phyloP scores from a whole-genome alignment of 2,888 invertebrate species.

The Lycocerus yunnanus region DNA sequence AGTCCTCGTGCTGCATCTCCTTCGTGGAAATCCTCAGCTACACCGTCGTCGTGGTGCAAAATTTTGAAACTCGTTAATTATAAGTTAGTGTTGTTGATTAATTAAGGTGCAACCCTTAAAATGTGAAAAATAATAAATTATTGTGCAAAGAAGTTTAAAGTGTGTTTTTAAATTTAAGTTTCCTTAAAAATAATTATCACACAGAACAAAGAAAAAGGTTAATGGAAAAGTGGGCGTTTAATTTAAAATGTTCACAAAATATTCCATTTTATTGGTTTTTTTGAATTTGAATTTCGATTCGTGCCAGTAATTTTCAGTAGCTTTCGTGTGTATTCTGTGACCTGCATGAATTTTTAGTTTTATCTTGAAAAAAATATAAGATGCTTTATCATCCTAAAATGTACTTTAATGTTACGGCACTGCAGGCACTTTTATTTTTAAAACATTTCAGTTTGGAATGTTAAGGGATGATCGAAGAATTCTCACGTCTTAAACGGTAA shows the following conservation, averaged over 20 bases:
- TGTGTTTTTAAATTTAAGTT: not conserved
- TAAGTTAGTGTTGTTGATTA: not conserved
- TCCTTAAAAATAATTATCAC: not conserved
- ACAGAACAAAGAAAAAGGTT: not conserved
- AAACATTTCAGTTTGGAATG: not conserved
- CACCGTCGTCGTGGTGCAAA: constrained; percentile 8
- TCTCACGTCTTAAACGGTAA: not conserved
- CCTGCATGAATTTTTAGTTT: not conserved
- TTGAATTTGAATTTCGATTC: not conserved
- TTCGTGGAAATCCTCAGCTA: constrained; percentile 52
- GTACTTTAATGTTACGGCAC: not conserved
- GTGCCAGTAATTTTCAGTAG: not conserved
- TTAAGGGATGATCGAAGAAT: not conserved
- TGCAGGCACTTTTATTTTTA: not conserved
- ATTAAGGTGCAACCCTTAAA: not conserved
- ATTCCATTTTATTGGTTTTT: not conserved
- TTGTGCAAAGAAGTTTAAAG: not conserved
- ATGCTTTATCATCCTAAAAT: not conserved
- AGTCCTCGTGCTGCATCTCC: constrained; percentile 44
- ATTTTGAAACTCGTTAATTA: not conserved
- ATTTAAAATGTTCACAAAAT: not conserved
- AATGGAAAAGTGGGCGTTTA: not conserved
- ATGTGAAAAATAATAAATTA: not conserved
- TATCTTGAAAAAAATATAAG: not conserved
- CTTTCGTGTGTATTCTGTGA: not conserved